A percentile compares a stretch with the other conserved stretches of the same genome.
phyloP scores from a whole-genome alignment of 1,140 invertebrate genomes.

The Rhagoletis zephyria region DNA sequence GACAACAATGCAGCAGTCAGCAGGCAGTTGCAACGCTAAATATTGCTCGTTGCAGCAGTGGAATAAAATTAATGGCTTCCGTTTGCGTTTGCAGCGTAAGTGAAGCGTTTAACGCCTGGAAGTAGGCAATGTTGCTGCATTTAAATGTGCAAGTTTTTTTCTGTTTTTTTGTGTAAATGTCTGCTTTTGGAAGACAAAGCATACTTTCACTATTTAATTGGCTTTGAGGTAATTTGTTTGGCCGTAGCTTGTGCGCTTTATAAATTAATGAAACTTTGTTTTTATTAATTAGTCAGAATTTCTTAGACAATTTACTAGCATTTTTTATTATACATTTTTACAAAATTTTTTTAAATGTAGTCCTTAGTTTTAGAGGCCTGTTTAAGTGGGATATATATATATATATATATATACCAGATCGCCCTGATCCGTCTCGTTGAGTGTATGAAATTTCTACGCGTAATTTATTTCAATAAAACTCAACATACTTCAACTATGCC shows the following conservation, averaged over 20 bases:
- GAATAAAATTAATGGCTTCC: slow-evolving; percentile 47
- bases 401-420: too few relatives aligned
- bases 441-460: too few relatives aligned
- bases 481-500: too few relatives aligned
- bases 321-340: too few relatives aligned
- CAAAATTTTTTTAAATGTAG: too few relatives aligned
- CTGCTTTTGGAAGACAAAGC: neutral
- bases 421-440: too few relatives aligned
- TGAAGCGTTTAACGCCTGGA: slow-evolving; percentile 42
- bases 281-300: too few relatives aligned
- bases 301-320: too few relatives aligned
- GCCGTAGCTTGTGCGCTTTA: neutral
- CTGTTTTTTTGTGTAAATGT: neutral
- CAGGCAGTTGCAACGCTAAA: slow-evolving; percentile 1
- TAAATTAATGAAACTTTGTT: neutral
- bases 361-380: too few relatives aligned
- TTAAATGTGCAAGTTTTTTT: slow-evolving; percentile 22
- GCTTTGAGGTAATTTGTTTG: slow-evolving; percentile 24
- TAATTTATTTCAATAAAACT: too few relatives aligned
- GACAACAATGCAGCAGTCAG: slow-evolving; percentile 19
- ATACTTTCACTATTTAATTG: slow-evolving; percentile 45
- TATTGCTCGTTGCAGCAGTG: slow-evolving; percentile 21
- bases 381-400: too few relatives aligned
- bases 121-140: slow-evolving; percentile 12
- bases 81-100: slow-evolving; percentile 15